Evolutionary conservation across 64 coral and sea anemone genomes (phyloP).

Genomic region (Dendronephthya gigantea): DNA sequence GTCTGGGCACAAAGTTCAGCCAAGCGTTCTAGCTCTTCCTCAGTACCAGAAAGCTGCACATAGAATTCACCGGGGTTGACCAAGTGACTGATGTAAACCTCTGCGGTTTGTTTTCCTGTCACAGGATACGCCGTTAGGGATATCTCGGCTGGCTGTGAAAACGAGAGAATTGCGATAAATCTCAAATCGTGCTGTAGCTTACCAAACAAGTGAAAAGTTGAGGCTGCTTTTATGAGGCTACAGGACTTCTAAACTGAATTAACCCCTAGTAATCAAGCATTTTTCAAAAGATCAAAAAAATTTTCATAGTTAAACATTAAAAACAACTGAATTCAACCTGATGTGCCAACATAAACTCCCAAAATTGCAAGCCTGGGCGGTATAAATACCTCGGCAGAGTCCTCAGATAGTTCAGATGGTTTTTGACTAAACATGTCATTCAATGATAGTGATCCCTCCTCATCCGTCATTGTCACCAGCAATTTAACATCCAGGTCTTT

Average conservation of each 20-base stretch:
- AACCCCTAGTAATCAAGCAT: too few relatives aligned
- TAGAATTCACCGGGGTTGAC: slow-evolving; percentile 37
- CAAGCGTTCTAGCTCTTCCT: slow-evolving; percentile 30
- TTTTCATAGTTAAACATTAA: too few relatives aligned
- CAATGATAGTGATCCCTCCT: background rate
- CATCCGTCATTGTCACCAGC: background rate
- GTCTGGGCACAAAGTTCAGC: slow-evolving; percentile 4
- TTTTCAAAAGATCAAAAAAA: too few relatives aligned
- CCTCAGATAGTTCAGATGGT: too few relatives aligned
- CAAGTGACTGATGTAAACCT: slow-evolving; percentile 38
- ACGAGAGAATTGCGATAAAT: background rate
- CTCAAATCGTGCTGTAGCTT: too few relatives aligned
- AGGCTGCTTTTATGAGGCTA: too few relatives aligned
- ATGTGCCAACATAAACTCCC: too few relatives aligned
- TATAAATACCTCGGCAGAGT: too few relatives aligned
- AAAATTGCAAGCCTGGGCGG: too few relatives aligned
- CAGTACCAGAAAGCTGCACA: slow-evolving; percentile 41
- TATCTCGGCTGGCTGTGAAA: background rate
- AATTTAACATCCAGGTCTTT: background rate
- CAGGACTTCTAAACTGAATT: too few relatives aligned
- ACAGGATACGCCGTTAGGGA: background rate
- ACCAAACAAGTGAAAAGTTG: too few relatives aligned
- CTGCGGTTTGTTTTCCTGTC: background rate
- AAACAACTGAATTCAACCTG: too few relatives aligned
- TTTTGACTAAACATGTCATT: background rate